phyloP scores from a whole-genome alignment of 1,140 invertebrate genomes.

The Homarus americanus region DNA sequence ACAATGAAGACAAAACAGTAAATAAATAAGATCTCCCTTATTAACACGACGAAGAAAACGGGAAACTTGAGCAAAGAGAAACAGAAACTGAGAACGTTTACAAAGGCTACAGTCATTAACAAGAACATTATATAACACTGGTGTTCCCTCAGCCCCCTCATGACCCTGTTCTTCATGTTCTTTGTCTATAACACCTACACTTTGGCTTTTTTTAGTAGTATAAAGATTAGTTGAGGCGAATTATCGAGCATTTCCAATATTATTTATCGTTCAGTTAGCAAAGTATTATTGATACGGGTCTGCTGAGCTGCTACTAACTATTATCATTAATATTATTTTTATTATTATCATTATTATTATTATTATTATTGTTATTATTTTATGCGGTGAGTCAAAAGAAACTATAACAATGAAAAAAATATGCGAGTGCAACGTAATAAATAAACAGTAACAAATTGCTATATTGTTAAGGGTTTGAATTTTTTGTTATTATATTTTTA shows the following conservation, averaged over 20 bases:
- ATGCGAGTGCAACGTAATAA: conserved; percentile 48
- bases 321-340: background rate
- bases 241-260: background rate
- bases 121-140: background rate
- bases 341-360: too few species aligned
- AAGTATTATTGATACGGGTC: background rate
- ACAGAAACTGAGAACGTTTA: background rate
- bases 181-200: conserved; percentile 13
- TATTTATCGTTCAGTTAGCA: background rate
- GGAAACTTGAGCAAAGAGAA: background rate
- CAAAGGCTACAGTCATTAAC: background rate
- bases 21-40: background rate
- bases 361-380: too few species aligned
- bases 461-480: background rate
- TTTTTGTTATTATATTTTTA: background rate
- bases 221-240: conserved; percentile 6
- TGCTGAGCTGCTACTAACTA: background rate
- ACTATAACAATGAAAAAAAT: conserved; percentile 25
- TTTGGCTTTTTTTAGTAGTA: conserved; percentile 8
- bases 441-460: conserved; percentile 19
- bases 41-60: background rate
- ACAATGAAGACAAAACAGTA: too few species aligned
- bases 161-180: background rate
- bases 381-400: conserved; percentile 13
- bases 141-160: background rate